These are phyloP conservation scores for Asteroscopus sphinx DNA, from an alignment of 2,888 invertebrate genomes.

Conservation along the genomic window DNA sequence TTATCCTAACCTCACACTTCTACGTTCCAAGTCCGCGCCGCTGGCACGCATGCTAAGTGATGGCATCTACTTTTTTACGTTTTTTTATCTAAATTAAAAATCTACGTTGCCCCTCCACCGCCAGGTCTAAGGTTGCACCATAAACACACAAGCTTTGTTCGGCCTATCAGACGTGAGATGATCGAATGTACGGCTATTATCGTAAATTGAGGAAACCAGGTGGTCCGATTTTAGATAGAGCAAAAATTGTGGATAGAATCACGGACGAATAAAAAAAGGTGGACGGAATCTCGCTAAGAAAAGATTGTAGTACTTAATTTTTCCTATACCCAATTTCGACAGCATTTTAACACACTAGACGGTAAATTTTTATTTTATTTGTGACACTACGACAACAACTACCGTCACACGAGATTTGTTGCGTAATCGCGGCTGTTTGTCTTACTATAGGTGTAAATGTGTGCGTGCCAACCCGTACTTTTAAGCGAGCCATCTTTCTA, in stretches of 20 bases:
- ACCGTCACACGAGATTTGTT: too few species aligned
- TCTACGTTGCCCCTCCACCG: constrained; percentile 62
- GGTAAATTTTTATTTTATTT: too few species aligned
- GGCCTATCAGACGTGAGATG: constrained; percentile 35
- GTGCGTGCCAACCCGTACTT: too few species aligned
- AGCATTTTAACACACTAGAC: too few species aligned
- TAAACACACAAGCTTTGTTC: constrained; percentile 54
- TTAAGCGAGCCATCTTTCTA: too few species aligned
- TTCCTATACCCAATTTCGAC: too few species aligned
- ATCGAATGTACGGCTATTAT: constrained; percentile 33
- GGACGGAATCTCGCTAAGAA: too few species aligned
- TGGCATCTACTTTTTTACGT: constrained; percentile 69
- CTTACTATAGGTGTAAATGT: too few species aligned
- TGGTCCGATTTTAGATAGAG: constrained; percentile 24
- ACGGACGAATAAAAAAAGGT: too few species aligned
- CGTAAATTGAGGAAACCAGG: constrained; percentile 23
- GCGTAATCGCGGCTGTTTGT: too few species aligned
- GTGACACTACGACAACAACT: too few species aligned
- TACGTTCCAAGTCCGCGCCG: constrained; percentile 24
- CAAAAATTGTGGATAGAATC: not conserved
- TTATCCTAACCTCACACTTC: constrained; percentile 37
- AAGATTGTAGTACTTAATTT: too few species aligned
- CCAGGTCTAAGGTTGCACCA: constrained; percentile 69
- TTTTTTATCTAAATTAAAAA: constrained; percentile 84
- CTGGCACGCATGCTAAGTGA: constrained; percentile 67